Conservation (phyloP, 2,888 invertebrate genomes). For the Conus canariensis region DNA sequence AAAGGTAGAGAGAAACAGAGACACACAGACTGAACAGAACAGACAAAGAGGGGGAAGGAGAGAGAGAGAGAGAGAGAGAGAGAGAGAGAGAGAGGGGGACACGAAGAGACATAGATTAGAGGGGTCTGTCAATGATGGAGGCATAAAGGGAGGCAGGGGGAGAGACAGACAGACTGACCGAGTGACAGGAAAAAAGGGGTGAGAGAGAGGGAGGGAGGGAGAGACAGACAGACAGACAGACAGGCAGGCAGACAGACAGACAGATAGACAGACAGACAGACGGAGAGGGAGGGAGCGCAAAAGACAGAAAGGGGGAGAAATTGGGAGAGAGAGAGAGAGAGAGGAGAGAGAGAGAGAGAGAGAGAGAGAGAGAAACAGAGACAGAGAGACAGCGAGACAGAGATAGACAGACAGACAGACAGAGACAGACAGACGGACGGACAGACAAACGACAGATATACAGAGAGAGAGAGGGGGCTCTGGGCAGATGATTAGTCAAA, state of each 20-base stretch:
- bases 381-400: not conserved
- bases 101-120: not conserved
- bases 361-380: not conserved
- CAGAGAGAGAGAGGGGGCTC: not conserved
- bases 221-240: not conserved
- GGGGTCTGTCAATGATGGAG: too few relatives aligned
- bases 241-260: not conserved
- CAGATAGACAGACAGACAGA: not conserved
- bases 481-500: too few relatives aligned
- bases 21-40: not conserved
- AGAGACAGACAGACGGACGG: not conserved
- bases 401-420: not conserved
- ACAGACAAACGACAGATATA: not conserved
- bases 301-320: not conserved
- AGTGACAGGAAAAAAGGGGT: not conserved
- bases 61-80: not conserved
- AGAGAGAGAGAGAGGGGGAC: not conserved
- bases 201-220: not conserved
- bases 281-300: not conserved
- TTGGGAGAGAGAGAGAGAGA: not conserved
- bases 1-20: not conserved
- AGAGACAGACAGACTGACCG: not conserved
- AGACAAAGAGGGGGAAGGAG: not conserved
- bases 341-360: not conserved
- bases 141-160: too few relatives aligned